These are phyloP conservation scores for Australoheros scitulus DNA, from an alignment of 2,113 vertebrate species.

Conservation along the genomic window DNA sequence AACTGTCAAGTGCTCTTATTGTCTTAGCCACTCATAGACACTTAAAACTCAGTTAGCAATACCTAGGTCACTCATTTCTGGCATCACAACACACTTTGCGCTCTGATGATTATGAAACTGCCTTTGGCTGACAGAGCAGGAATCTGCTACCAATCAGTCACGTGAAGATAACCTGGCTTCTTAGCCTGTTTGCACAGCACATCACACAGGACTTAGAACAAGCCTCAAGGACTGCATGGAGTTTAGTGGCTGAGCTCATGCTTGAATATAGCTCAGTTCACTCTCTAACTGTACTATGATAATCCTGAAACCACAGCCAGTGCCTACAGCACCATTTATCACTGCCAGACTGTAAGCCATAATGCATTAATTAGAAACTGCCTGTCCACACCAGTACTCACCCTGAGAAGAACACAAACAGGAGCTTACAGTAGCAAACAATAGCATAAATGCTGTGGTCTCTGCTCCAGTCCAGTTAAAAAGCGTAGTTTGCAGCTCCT, in stretches of 20 bases:
- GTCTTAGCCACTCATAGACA: not conserved
- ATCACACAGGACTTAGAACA: conserved; percentile 6
- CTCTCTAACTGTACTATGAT: conserved; percentile 42
- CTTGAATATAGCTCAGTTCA: conserved; percentile 36
- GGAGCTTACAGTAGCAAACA: not conserved
- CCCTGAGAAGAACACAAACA: conserved; percentile 29
- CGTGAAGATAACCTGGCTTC: conserved; percentile 24
- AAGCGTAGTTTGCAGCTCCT: not conserved
- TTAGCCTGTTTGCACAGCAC: not conserved
- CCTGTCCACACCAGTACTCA: conserved; percentile 39
- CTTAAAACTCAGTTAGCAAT: not conserved
- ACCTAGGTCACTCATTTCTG: not conserved
- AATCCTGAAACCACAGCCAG: conserved; percentile 55
- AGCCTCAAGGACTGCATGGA: not conserved
- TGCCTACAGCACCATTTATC: conserved; percentile 64
- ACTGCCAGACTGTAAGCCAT: conserved; percentile 58
- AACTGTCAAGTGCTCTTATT: not conserved
- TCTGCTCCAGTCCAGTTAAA: not conserved
- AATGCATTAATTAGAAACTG: conserved; percentile 61
- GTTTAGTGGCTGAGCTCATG: conserved; percentile 24
- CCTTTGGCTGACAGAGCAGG: not conserved
- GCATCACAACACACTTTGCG: not conserved
- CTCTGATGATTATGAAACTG: conserved; percentile 9
- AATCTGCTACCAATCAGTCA: not conserved
- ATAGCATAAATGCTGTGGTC: not conserved